Percentiles rank a stretch among this genome's conserved stretches.
phyloP scores from a whole-genome alignment of 2,113 vertebrate species.

The Pteronura brasiliensis region DNA sequence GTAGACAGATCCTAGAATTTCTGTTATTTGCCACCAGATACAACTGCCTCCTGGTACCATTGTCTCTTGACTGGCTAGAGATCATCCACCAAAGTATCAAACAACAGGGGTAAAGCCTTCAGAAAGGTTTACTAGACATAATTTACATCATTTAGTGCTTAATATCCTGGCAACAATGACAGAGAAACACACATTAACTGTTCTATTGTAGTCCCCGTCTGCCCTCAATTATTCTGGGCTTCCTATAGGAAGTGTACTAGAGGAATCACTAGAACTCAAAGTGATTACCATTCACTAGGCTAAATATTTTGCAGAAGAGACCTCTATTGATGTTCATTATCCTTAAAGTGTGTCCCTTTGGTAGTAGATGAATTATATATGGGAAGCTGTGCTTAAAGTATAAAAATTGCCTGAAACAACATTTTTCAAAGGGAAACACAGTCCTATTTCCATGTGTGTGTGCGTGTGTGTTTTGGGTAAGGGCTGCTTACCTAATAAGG shows the following conservation, averaged over 20 bases:
- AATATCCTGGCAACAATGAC: background rate
- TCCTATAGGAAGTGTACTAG: background rate
- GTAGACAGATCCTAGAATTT: background rate
- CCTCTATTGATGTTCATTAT: conserved; percentile 38
- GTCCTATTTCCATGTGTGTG: background rate
- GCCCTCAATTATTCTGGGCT: background rate
- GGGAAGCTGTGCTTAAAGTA: background rate
- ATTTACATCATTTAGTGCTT: background rate
- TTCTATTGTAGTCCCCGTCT: background rate
- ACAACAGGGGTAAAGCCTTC: background rate
- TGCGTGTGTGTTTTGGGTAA: background rate
- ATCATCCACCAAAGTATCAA: background rate
- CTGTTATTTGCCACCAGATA: background rate
- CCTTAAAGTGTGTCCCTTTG: conserved; percentile 1
- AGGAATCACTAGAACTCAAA: background rate
- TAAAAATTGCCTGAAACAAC: background rate
- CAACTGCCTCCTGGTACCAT: background rate
- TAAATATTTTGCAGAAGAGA: conserved; percentile 13
- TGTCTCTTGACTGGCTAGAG: background rate
- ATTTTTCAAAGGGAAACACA: background rate
- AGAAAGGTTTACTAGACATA: background rate
- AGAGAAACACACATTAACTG: background rate
- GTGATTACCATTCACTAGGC: background rate
- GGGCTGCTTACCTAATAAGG: conserved; percentile 21
- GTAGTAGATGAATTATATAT: conserved; percentile 28